Percentiles rank a stretch among this genome's conserved stretches.
These are phyloP conservation scores for Acanthornis magna DNA, from an alignment of 2,797 vertebrate species.

Conservation along the genomic window DNA sequence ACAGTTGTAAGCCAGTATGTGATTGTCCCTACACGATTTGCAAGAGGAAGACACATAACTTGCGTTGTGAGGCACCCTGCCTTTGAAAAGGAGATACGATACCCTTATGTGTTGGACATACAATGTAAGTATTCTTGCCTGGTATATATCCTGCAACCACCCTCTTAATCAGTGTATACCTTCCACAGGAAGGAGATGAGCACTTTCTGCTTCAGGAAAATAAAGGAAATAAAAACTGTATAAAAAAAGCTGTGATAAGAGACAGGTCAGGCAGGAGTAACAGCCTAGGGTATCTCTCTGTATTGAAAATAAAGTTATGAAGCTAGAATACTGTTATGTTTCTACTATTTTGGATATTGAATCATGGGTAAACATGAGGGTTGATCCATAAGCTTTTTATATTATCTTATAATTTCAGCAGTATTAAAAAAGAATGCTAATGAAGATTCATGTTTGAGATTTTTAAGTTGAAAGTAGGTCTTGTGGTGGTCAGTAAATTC, in stretches of 20 bases:
- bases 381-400: not conserved
- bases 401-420: not conserved
- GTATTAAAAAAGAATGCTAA: not conserved
- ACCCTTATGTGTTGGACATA: slow-evolving; percentile 85
- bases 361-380: not conserved
- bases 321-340: not conserved
- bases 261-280: not conserved
- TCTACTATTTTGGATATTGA: not conserved
- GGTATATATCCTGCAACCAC: fast-evolving
- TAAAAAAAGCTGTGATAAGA: not conserved
- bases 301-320: not conserved
- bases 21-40: slow-evolving; percentile 85
- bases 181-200: not conserved
- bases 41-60: slow-evolving; percentile 86
- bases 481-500: not conserved
- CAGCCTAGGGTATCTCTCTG: not conserved
- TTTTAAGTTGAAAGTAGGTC: not conserved
- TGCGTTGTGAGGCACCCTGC: slow-evolving; percentile 92
- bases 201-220: not conserved
- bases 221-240: not conserved
- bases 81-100: slow-evolving; percentile 86
- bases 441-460: not conserved
- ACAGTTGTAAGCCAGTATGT: slow-evolving; percentile 84
- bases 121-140: slow-evolving; percentile 85
- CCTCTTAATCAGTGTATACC: not conserved